Percentiles rank a stretch among this genome's conserved stretches.
Conservation (phyloP, 2,113 vertebrate species). For the Rhegmatorhina hoffmannsi region DNA sequence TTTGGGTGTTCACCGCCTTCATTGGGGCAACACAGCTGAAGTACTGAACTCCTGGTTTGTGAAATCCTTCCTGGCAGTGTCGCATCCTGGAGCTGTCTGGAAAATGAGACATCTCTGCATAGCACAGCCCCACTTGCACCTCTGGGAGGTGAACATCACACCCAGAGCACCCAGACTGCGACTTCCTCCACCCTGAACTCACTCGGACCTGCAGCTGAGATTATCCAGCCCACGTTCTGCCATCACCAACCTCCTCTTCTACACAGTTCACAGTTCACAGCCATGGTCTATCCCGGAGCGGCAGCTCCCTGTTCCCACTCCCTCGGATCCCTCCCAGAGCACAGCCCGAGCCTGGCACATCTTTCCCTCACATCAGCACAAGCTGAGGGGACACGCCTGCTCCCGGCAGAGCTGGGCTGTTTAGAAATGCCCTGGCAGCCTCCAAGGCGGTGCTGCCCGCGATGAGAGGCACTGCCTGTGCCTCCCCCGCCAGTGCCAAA, state of each 20-base stretch:
- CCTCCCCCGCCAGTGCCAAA: background rate
- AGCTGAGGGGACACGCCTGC: background rate
- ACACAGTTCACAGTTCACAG: background rate
- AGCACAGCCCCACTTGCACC: background rate
- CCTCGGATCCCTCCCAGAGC: background rate
- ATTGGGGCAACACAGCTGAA: background rate
- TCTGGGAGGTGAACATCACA: background rate
- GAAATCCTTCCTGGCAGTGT: rapidly evolving
- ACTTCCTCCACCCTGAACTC: background rate
- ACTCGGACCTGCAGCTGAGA: background rate
- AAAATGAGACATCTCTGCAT: background rate
- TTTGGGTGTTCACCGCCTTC: background rate
- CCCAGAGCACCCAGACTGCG: background rate
- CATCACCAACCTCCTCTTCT: background rate
- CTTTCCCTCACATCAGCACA: background rate
- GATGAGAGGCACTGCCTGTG: background rate
- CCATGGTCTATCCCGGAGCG: rapidly evolving
- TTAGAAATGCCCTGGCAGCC: background rate
- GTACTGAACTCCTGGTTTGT: background rate
- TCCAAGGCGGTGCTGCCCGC: background rate
- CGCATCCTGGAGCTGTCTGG: background rate
- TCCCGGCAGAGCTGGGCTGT: background rate
- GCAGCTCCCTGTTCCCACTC: background rate
- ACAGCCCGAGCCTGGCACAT: background rate
- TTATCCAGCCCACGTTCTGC: background rate